phyloP scores from a whole-genome alignment of 2,113 vertebrate genomes.

The Hippopotamus amphibius region DNA sequence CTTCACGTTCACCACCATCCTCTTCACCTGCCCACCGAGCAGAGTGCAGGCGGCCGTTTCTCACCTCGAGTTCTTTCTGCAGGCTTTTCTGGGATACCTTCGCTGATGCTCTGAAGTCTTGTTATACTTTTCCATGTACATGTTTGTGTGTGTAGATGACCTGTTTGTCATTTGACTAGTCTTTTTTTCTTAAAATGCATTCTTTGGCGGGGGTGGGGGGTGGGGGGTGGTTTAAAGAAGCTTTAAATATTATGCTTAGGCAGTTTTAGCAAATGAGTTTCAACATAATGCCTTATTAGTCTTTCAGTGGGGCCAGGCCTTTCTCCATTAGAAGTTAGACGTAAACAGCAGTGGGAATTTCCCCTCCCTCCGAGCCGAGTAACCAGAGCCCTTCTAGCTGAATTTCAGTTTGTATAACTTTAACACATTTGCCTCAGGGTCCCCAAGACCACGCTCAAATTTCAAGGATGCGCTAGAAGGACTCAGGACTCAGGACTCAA shows the following conservation, averaged over 20 bases:
- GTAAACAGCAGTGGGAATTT: fast-evolving
- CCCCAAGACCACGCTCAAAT: not conserved
- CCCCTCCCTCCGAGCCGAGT: not conserved
- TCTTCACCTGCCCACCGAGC: not conserved
- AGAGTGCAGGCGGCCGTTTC: fast-evolving
- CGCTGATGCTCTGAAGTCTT: not conserved
- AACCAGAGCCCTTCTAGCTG: not conserved
- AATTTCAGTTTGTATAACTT: not conserved
- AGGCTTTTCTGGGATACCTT: not conserved
- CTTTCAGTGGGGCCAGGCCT: not conserved
- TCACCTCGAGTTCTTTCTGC: not conserved
- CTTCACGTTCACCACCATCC: no score
- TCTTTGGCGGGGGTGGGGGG: not conserved
- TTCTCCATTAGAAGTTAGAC: not conserved
- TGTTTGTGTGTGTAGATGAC: fast-evolving
- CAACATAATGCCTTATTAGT: not conserved
- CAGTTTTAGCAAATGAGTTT: not conserved
- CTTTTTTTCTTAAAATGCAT: not conserved
- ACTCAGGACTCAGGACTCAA: not conserved
- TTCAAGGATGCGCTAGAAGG: not conserved
- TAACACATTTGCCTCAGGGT: not conserved
- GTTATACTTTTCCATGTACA: not conserved
- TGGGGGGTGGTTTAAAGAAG: not conserved
- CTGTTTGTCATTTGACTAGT: not conserved
- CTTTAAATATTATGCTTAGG: not conserved